These are phyloP conservation scores for Pseudochaenichthys georgianus DNA, from an alignment of 2,797 vertebrate species.

Conservation along the genomic window DNA sequence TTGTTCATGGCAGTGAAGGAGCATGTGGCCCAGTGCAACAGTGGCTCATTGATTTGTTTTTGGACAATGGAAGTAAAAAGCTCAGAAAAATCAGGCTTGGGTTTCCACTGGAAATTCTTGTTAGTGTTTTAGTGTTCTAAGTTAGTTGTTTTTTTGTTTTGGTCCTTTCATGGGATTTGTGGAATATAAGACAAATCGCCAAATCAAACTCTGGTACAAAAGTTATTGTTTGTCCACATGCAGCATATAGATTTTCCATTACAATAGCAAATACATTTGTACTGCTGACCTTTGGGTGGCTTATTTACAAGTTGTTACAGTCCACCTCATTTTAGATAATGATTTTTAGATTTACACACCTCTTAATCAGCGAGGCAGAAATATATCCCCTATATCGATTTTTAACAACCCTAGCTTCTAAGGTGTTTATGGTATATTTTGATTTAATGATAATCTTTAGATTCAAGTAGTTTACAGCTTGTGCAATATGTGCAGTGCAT, in stretches of 20 bases:
- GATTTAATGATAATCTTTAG: not conserved
- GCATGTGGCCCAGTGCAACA: not conserved
- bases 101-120: not conserved
- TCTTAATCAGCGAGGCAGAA: not conserved
- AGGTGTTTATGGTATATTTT: not conserved
- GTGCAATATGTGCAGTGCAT: not conserved
- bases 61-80: not conserved
- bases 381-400: not conserved
- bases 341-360: not conserved
- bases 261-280: conserved; percentile 1
- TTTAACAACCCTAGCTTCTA: not conserved
- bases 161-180: not conserved
- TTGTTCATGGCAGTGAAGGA: not conserved
- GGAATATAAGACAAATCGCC: not conserved
- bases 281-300: not conserved
- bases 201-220: not conserved
- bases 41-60: not conserved
- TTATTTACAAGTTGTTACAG: conserved; percentile 3
- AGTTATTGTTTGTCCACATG: not conserved
- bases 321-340: not conserved
- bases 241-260: not conserved
- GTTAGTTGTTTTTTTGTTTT: not conserved
- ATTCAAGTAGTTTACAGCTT: not conserved
- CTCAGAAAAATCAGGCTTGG: not conserved
- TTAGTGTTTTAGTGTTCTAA: not conserved